Conservation (phyloP, 2,888 invertebrate genomes). For the Lepidocyrtoides sp. region DNA sequence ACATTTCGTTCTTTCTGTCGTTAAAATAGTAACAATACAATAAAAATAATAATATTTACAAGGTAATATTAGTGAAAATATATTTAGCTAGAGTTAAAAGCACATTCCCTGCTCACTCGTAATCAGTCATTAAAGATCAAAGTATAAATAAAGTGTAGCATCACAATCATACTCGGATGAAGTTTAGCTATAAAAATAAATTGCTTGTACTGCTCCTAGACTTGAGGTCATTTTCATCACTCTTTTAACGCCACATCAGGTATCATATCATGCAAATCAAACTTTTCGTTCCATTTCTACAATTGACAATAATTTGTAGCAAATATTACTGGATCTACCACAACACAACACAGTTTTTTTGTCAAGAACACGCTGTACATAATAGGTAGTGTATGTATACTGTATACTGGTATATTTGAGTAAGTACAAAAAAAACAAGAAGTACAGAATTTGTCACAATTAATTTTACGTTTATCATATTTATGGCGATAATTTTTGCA, state of each 20-base stretch:
- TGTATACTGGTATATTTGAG: too few relatives aligned
- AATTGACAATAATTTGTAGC: background rate
- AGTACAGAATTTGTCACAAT: background rate
- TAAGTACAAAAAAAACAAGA: background rate
- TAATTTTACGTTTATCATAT: background rate
- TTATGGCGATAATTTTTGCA: slow-evolving; percentile 24
- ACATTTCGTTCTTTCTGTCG: slow-evolving; percentile 17
- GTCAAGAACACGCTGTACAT: too few relatives aligned
- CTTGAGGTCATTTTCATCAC: background rate
- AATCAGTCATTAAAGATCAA: background rate
- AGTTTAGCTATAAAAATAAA: background rate
- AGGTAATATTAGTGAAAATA: background rate
- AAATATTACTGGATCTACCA: too few relatives aligned
- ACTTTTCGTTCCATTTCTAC: background rate
- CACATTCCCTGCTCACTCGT: background rate
- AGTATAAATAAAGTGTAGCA: background rate
- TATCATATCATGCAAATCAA: background rate
- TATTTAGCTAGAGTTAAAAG: background rate
- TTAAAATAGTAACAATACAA: slow-evolving; percentile 3
- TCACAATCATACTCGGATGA: background rate
- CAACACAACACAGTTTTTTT: too few relatives aligned
- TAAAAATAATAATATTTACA: background rate
- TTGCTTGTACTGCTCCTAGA: background rate
- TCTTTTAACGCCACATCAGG: background rate
- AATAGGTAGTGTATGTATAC: background rate